Percentiles rank a stretch among this genome's conserved stretches.
Conservation (phyloP, 2,113 vertebrate species). For the Tinamus guttatus region DNA sequence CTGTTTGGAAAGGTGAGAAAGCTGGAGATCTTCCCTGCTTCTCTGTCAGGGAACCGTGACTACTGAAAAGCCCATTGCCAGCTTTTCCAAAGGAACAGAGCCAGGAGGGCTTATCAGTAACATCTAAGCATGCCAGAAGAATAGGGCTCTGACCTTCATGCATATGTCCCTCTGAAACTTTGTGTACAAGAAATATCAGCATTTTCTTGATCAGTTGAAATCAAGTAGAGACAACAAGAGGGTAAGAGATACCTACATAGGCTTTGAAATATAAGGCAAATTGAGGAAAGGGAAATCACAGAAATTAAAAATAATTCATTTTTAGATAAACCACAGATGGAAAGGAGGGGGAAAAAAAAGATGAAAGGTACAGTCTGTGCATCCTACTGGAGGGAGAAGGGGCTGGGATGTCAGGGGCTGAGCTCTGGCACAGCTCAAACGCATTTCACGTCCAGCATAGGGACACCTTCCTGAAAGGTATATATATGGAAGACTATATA, state of each 20-base stretch:
- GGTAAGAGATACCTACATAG: not conserved
- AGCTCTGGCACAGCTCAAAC: not conserved
- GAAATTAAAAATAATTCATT: not conserved
- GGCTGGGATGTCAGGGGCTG: not conserved
- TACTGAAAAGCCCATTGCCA: slow-evolving; percentile 22
- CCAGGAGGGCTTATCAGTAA: slow-evolving; percentile 36
- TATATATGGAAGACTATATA: not conserved
- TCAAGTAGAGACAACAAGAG: not conserved
- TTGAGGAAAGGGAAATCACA: not conserved
- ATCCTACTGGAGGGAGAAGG: not conserved
- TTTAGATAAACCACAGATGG: not conserved
- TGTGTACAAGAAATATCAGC: slow-evolving; percentile 59
- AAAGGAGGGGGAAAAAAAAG: not conserved
- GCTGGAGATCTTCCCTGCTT: not conserved
- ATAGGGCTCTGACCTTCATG: slow-evolving; percentile 43
- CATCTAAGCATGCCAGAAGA: slow-evolving; percentile 48
- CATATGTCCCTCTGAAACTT: slow-evolving; percentile 45
- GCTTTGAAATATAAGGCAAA: not conserved
- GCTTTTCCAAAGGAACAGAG: slow-evolving; percentile 35
- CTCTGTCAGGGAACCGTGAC: not conserved
- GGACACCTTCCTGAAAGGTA: not conserved
- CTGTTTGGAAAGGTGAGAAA: slow-evolving; percentile 52
- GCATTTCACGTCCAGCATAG: not conserved
- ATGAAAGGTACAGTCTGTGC: not conserved
- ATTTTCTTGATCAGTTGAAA: slow-evolving; percentile 58